These are phyloP conservation scores for Alaudala cheleensis DNA, from an alignment of 2,113 vertebrate genomes.

Conservation along the genomic window DNA sequence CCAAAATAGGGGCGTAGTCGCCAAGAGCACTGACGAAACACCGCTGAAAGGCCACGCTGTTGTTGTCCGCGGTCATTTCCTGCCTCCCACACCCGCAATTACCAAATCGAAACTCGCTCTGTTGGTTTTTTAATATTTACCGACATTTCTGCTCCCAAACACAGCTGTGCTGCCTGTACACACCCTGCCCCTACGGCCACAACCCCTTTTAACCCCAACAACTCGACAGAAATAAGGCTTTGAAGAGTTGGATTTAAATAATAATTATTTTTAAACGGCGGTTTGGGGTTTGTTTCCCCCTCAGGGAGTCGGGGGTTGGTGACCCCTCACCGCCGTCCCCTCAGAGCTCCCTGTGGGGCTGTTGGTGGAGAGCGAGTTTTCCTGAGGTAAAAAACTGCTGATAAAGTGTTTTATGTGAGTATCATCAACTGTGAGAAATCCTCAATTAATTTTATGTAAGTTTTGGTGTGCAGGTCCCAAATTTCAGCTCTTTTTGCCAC, in stretches of 20 bases:
- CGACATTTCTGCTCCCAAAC: not conserved
- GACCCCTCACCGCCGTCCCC: not conserved
- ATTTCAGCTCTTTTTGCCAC: not conserved
- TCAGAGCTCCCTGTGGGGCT: not conserved
- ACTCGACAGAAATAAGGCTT: not conserved
- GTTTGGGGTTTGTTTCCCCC: not conserved
- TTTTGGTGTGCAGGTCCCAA: accelerated
- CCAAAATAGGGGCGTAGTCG: not conserved
- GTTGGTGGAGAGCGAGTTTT: not conserved
- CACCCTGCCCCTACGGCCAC: accelerated
- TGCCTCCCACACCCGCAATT: accelerated
- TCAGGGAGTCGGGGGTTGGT: accelerated
- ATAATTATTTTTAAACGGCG: accelerated
- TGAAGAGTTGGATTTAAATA: not conserved
- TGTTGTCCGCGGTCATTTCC: not conserved
- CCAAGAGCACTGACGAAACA: accelerated
- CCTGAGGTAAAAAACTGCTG: not conserved
- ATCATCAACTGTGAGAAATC: accelerated
- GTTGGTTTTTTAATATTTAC: accelerated
- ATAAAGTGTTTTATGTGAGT: not conserved
- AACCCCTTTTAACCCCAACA: not conserved
- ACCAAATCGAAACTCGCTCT: accelerated
- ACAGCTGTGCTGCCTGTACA: not conserved
- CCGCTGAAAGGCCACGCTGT: accelerated
- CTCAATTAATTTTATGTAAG: accelerated